Evolutionary conservation across 2,797 vertebrate genomes (phyloP).

Genomic region (Acanthornis magna): DNA sequence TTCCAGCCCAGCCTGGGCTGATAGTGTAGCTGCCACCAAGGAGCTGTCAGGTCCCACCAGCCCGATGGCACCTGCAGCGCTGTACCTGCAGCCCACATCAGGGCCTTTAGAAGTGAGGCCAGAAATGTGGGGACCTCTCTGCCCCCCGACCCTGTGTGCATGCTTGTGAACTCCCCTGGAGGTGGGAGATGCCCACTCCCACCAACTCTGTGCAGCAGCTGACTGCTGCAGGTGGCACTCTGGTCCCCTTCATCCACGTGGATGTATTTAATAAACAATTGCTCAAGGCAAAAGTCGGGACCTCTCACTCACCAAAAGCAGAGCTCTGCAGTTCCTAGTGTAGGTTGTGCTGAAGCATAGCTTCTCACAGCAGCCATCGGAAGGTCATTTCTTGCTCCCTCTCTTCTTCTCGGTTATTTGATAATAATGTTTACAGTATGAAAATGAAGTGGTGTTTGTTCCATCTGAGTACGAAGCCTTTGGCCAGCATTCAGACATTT

Average conservation of each 20-base stretch:
- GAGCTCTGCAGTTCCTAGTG: neutral
- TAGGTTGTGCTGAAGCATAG: fast-evolving
- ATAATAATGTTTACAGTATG: neutral
- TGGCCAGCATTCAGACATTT: neutral
- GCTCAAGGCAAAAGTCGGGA: fast-evolving
- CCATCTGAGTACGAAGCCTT: neutral
- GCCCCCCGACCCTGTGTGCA: fast-evolving
- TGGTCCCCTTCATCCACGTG: neutral
- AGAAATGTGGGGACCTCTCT: neutral
- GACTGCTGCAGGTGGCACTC: fast-evolving
- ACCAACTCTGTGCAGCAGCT: fast-evolving
- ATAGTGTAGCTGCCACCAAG: neutral
- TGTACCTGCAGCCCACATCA: neutral
- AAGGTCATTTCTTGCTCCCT: neutral
- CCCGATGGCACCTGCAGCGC: fast-evolving
- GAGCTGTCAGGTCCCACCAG: neutral
- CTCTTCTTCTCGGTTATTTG: neutral
- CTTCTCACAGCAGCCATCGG: neutral
- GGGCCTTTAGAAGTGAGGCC: neutral
- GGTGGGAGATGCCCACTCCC: neutral
- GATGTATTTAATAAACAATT: neutral
- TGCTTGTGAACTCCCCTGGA: neutral
- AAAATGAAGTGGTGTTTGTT: neutral
- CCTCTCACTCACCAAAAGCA: fast-evolving
- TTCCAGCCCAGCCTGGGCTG: neutral